A percentile compares a stretch with the other conserved stretches of the same genome.
Evolutionary conservation across 2,888 invertebrate species (phyloP).

Genomic region (Mongoloraphidia duomilia): DNA sequence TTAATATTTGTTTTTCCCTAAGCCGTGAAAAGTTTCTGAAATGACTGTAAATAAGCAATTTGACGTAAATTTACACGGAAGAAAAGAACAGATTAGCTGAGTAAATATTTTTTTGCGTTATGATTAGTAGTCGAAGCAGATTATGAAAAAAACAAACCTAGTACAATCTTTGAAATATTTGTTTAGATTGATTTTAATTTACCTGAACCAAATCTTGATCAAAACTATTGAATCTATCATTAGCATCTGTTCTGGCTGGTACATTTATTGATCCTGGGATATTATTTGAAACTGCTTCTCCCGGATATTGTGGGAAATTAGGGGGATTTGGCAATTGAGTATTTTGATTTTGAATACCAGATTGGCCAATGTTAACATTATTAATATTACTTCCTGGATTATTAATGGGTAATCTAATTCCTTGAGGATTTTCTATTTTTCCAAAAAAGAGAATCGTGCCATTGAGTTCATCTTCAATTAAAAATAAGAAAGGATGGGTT

Average conservation of each 20-base stretch:
- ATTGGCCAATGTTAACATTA: neutral
- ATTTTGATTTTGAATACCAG: neutral
- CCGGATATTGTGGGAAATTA: neutral
- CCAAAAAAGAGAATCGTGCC: slow-evolving; percentile 64
- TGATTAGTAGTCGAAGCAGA: no score
- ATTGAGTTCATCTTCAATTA: slow-evolving; percentile 59
- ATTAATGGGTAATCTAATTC: slow-evolving; percentile 7
- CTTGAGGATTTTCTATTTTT: slow-evolving; percentile 47
- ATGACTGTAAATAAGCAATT: no score
- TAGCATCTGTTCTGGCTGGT: slow-evolving; percentile 4
- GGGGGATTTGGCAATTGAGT: slow-evolving; percentile 5
- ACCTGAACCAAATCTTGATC: slow-evolving; percentile 26
- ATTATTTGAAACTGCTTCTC: neutral
- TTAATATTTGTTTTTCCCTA: no score
- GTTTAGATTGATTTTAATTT: slow-evolving; percentile 8
- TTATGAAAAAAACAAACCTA: neutral
- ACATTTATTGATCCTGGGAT: no score
- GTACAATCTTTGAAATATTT: neutral
- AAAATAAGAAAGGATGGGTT: slow-evolving; percentile 64
- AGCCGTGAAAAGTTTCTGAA: no score
- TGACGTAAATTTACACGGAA: no score
- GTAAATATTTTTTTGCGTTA: no score
- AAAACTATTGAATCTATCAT: slow-evolving; percentile 23
- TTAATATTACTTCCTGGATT: slow-evolving; percentile 11
- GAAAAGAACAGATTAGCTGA: no score